Evolutionary conservation across 2,113 vertebrate species (phyloP).

Genomic region (Speoplatyrhinus poulsoni): DNA sequence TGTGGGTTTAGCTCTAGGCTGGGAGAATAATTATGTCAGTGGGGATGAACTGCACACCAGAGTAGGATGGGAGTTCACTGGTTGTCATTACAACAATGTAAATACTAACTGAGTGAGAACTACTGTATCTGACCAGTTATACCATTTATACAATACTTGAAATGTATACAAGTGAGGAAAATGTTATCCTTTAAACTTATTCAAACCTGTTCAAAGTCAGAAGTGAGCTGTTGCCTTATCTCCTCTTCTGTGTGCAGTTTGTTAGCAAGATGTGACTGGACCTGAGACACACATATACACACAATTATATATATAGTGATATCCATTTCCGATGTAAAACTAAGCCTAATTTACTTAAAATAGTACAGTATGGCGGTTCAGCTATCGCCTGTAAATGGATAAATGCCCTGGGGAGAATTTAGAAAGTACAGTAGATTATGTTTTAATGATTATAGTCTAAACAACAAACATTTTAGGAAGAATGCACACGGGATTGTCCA

Average conservation of each 20-base stretch:
- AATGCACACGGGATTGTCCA: too few relatives aligned
- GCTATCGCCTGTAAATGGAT: not conserved
- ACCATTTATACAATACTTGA: not conserved
- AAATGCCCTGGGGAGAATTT: too few relatives aligned
- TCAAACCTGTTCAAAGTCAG: slow-evolving; percentile 77
- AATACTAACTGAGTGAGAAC: too few relatives aligned
- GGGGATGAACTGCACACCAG: not conserved
- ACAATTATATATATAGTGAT: not conserved
- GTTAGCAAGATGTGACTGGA: slow-evolving; percentile 72
- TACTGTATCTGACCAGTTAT: not conserved
- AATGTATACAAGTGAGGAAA: not conserved
- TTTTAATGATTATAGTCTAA: too few relatives aligned
- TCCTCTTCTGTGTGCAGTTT: slow-evolving; percentile 73
- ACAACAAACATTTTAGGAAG: too few relatives aligned
- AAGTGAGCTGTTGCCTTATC: slow-evolving; percentile 62
- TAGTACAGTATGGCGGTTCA: not conserved
- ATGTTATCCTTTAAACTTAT: not conserved
- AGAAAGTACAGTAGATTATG: too few relatives aligned
- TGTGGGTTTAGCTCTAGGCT: not conserved
- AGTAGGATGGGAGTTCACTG: too few relatives aligned
- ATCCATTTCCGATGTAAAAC: not conserved
- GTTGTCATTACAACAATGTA: too few relatives aligned
- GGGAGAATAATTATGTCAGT: too few relatives aligned
- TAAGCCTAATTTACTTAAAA: not conserved
- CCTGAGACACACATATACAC: slow-evolving; percentile 45